Percentiles rank a stretch among this genome's conserved stretches.
phyloP scores from a whole-genome alignment of 2,113 vertebrate species.

The Gobio gobio region DNA sequence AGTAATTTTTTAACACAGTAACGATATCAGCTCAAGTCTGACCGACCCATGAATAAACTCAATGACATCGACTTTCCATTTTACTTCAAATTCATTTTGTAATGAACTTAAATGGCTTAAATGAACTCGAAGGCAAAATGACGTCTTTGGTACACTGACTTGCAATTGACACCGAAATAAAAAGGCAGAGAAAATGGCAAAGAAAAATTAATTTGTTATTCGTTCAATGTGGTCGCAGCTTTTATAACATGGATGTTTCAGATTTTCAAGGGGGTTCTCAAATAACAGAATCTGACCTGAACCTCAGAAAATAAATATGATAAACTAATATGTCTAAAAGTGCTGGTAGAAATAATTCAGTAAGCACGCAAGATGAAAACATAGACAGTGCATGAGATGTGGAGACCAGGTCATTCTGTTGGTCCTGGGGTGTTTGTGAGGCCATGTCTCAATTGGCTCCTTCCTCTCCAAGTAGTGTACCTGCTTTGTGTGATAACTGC shows the following conservation, averaged over 20 bases:
- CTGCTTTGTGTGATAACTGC: constrained; percentile 30
- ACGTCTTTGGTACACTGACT: constrained; percentile 48
- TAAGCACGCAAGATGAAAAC: constrained; percentile 30
- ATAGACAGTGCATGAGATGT: constrained; percentile 32
- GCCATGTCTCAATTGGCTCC: constrained; percentile 43
- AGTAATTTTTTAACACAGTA: constrained; percentile 14
- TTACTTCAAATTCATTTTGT: background rate
- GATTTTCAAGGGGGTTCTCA: constrained; percentile 3
- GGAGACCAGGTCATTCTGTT: constrained; percentile 43
- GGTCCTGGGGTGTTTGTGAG: constrained; percentile 40
- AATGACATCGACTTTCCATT: background rate
- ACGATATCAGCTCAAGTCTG: constrained; percentile 22
- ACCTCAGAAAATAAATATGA: constrained; percentile 52
- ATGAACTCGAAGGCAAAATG: background rate
- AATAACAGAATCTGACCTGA: constrained; percentile 35
- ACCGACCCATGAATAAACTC: background rate
- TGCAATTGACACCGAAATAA: constrained; percentile 36
- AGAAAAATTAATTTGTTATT: constrained; percentile 7
- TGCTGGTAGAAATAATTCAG: constrained; percentile 48
- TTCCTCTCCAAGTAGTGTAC: constrained; percentile 51
- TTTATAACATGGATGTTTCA: constrained; percentile 15
- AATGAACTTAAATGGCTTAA: background rate
- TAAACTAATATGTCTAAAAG: constrained; percentile 40
- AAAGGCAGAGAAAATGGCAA: background rate
- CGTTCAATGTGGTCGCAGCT: constrained; percentile 6